Conservation (phyloP, 2,888 invertebrate species). For the Nemurella pictetii region DNA sequence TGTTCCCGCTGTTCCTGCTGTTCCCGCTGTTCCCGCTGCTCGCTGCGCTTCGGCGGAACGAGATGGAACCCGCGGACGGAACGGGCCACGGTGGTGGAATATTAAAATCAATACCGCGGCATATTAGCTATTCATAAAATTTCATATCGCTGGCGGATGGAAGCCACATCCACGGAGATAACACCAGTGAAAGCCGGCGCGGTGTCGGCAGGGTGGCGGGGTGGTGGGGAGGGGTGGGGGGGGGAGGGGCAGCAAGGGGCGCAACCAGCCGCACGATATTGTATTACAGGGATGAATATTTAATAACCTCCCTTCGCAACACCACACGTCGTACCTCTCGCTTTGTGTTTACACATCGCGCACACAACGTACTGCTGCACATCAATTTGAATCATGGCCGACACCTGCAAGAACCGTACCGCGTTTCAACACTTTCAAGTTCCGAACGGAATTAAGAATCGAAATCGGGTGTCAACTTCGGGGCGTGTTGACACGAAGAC, state of each 20-base stretch:
- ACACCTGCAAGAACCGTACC: background rate
- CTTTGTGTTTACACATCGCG: background rate
- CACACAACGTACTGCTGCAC: background rate
- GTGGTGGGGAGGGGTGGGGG: constrained; percentile 17
- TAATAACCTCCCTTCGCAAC: constrained; percentile 7
- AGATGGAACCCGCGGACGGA: too few relatives aligned
- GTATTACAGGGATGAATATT: constrained; percentile 21
- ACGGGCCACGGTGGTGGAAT: constrained; percentile 29
- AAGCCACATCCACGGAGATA: background rate
- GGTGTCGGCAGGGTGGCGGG: constrained; percentile 1
- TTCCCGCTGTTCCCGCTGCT: too few relatives aligned
- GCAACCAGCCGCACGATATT: constrained; percentile 9
- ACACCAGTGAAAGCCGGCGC: background rate
- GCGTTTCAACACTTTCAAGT: background rate
- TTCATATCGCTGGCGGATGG: constrained; percentile 37
- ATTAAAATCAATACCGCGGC: constrained; percentile 43
- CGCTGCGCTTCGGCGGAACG: background rate
- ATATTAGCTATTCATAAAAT: constrained; percentile 45
- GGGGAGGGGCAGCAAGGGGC: too few relatives aligned
- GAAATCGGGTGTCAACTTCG: background rate
- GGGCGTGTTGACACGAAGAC: background rate
- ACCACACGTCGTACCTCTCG: background rate
- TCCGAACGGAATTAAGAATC: background rate
- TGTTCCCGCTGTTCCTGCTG: too few relatives aligned
- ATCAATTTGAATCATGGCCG: background rate